phyloP scores from a whole-genome alignment of 2,888 invertebrate species.

The Agriopis marginaria region DNA sequence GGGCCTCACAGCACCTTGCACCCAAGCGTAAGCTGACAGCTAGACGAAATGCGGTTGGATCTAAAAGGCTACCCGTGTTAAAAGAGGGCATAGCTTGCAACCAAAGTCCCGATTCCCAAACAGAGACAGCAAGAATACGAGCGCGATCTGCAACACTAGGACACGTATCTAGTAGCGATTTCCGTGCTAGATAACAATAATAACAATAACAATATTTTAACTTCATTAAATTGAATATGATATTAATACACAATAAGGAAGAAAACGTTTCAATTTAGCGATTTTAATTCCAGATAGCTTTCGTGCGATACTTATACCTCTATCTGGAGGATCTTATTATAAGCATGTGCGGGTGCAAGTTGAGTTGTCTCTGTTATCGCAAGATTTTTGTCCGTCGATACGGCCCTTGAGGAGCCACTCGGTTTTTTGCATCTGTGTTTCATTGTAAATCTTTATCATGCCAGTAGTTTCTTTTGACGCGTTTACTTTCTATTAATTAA shows the following conservation, averaged over 20 bases:
- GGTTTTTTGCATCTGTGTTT: constrained; percentile 59
- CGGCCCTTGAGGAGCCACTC: constrained; percentile 60
- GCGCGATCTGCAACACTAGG: no score
- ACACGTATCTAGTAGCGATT: no score
- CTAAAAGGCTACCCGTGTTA: no score
- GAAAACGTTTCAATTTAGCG: constrained; percentile 83
- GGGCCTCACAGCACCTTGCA: no score
- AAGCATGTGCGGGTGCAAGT: constrained; percentile 73
- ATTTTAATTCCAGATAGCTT: constrained; percentile 75
- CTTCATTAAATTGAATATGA: constrained; percentile 31
- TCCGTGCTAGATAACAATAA: no score
- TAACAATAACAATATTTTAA: no score
- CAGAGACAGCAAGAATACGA: no score
- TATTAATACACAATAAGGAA: constrained; percentile 62
- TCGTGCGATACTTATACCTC: constrained; percentile 75
- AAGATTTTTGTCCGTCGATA: constrained; percentile 80
- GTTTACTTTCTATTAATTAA: constrained; percentile 61
- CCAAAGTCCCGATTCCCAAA: no score
- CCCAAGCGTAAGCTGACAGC: no score
- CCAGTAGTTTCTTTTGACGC: constrained; percentile 61
- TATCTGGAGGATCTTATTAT: constrained; percentile 76
- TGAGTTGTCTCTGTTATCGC: constrained; percentile 81
- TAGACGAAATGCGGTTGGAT: no score
- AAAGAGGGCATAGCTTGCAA: no score
- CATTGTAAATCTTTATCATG: constrained; percentile 67